These are phyloP conservation scores for Hippopotamyrus pictus DNA, from an alignment of 2,797 vertebrate genomes.

Conservation along the genomic window DNA sequence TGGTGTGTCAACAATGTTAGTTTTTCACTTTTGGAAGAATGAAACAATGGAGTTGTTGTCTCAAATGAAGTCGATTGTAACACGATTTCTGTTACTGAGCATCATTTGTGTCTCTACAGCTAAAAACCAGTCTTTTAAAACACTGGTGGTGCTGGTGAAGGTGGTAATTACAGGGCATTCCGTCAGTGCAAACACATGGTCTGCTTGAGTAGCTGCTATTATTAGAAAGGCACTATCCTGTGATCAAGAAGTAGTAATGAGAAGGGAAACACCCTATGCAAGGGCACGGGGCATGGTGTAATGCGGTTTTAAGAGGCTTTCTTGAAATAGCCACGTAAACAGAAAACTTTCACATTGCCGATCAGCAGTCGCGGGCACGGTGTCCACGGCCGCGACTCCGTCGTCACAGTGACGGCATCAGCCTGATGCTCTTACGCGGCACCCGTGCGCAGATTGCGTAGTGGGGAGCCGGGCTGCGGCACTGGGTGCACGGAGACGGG, in stretches of 20 bases:
- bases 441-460: neutral
- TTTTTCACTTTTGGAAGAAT: neutral
- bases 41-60: neutral
- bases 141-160: neutral
- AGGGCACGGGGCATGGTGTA: neutral
- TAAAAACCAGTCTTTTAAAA: neutral
- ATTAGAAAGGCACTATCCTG: neutral
- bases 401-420: slow-evolving; percentile 34
- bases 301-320: neutral
- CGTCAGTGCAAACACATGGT: neutral
- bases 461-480: neutral
- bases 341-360: neutral
- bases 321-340: slow-evolving; percentile 4
- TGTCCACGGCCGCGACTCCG: neutral
- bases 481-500: neutral
- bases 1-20: neutral
- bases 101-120: neutral
- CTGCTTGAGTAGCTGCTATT: neutral
- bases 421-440: neutral
- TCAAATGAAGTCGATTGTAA: neutral
- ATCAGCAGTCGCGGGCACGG: neutral
- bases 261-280: neutral
- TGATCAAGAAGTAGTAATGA: neutral
- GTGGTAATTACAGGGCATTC: neutral
- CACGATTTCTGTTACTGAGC: neutral